Base-by-base conservation (phyloP, 2,113 vertebrate genomes). In the Entomyzon cyanotis region DNA sequence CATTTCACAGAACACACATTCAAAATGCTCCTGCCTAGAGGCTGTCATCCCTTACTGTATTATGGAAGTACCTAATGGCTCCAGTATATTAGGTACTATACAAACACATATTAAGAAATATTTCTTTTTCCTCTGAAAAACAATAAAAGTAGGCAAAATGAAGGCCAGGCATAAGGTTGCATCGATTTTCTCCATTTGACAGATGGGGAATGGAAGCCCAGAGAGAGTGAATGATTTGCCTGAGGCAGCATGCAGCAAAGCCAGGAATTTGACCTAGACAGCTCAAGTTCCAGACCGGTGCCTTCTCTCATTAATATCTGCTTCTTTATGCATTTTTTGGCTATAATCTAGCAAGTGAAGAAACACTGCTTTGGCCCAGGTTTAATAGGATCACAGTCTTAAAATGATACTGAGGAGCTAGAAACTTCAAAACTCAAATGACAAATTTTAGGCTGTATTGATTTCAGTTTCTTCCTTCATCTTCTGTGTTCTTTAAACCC, bases 391-490 rank as follows among this genome's bases (percentile, higher is more conserved):
- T 69, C 75, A 55, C 15, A 81, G 12, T 71, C 59, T 76, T 77
- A 83, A 83, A 90, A 78, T 19, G 8, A 89, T 75, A 87, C 23
- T 62, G 44, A 69, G 25, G 35, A 92, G 27, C 49, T 41, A 74
- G 35, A 70, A 94, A 91, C 39, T 83, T 95, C 65, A 85, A 84
- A 95, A 90, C 74, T 70, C 71, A 77, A 63, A 79, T 42, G 49
- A 94, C 77, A 92, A 55, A 88, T 96, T 93, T 92, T 86, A 86
- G 56, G 15, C 55, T 75, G 31, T 68, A 96, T 95, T 93, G 95
- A 97, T 96, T 94, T 95, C n/a, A 90, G 52, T 27, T 93, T 88
- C 88, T 95, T 86, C 76, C 41, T 49, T 81, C 47, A 84, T 87
- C 64, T 88, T 58, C 52, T 50, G n/a, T 15, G 47, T 90, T 75